Evolutionary conservation across 2,113 vertebrate species (phyloP).

Genomic region (Perca schrenkii): DNA sequence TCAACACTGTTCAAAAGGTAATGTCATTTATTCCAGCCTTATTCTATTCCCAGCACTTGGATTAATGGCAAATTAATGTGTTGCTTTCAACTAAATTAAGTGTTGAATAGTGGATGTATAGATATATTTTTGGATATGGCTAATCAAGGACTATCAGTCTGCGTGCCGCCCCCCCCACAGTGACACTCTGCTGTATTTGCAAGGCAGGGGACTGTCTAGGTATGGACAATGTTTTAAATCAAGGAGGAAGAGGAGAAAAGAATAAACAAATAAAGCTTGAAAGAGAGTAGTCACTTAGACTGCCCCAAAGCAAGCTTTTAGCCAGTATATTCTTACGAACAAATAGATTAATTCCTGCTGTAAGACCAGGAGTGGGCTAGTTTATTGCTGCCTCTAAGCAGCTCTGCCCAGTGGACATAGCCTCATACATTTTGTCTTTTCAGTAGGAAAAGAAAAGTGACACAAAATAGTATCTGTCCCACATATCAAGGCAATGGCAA

Average conservation of each 20-base stretch:
- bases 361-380: background rate
- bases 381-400: conserved; percentile 30
- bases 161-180: background rate
- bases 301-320: conserved; percentile 27
- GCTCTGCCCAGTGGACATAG: conserved; percentile 10
- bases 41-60: background rate
- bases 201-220: background rate
- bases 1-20: background rate
- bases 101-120: conserved; percentile 29
- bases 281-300: conserved; percentile 30
- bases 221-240: conserved; percentile 10
- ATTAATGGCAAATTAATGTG: conserved; percentile 9
- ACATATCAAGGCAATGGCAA: conserved; percentile 17
- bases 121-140: conserved; percentile 1
- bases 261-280: conserved; percentile 36
- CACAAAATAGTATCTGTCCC: conserved; percentile 9
- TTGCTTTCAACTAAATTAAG: conserved; percentile 31
- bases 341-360: conserved; percentile 22
- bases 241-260: background rate
- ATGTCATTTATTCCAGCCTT: background rate
- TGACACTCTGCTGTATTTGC: background rate
- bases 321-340: conserved; percentile 29
- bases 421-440: conserved; percentile 28
- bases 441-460: background rate
- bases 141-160: background rate